Base-by-base conservation (phyloP, 2,797 vertebrate genomes). In the Australoheros facetus region DNA sequence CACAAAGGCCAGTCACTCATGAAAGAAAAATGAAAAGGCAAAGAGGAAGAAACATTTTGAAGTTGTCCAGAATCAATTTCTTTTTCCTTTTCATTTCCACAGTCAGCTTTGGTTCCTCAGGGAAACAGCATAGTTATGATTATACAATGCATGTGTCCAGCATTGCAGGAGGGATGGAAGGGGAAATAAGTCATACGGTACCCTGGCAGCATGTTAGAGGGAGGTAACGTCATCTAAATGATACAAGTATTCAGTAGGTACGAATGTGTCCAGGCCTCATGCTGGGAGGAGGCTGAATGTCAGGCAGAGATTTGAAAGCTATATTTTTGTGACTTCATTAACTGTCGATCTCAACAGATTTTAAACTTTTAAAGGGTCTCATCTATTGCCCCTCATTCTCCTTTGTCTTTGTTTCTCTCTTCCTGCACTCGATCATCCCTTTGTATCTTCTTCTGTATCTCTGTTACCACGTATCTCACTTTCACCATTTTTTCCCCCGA, bases 221-320 rank as follows among this genome's bases (percentile, higher is more conserved):
- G 73, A 78, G 60, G 64, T 84, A 83, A 90, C 90, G 80, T 94
- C 91, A 93, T 92, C 84, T 73, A 70, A 87, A 90, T 80, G 90
- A 88, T 88, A 92, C 75, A 74, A 87, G 72, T 85, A 88, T 77
- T 79, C 81, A 78, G 83, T 78, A 92, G 90, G 92, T 92, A 88
- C 81, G 85, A 92, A 87, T 81, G 79, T 75, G 85, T 89, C 79
- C 87, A 84, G 84, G 79, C 78, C 69, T 91, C 78, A 77, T 75
- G 70, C 58, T 70, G 73, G 75, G 75, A 79, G 4, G 0, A 54
- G 32, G 59, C 56, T 79, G 76, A 73, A 78, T 30, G 79, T 83
- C 74, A 76, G 53, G 76, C 51, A 26, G 73, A 73, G 23, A 75
- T 79, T 60, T 74, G 64, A 34, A 72, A 71, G 73, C 55, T 83